Percentiles rank a stretch among this genome's conserved stretches.
These are phyloP conservation scores for Tetropium fuscum DNA, from an alignment of 2,888 invertebrate genomes.

Conservation along the genomic window DNA sequence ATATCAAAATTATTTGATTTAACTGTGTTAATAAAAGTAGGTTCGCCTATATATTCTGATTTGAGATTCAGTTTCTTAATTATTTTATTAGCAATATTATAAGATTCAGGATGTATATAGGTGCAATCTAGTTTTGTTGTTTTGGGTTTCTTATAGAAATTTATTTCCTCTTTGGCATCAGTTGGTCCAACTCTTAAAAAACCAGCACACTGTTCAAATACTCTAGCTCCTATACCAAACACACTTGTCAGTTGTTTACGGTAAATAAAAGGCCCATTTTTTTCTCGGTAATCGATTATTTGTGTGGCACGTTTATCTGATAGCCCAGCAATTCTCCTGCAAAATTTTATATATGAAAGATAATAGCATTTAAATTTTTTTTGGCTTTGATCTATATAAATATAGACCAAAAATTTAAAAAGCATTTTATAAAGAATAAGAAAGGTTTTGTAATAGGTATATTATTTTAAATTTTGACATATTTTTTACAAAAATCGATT, in stretches of 20 bases:
- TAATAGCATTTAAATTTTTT: no score
- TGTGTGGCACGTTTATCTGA: constrained; percentile 81
- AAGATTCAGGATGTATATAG: constrained; percentile 94
- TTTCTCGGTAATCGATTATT: constrained; percentile 80
- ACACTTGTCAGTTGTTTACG: constrained; percentile 83
- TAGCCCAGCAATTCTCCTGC: constrained; percentile 86
- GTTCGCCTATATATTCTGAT: constrained; percentile 40
- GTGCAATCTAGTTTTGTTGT: constrained; percentile 77
- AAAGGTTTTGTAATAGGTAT: no score
- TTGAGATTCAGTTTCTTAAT: constrained; percentile 55
- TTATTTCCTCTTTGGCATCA: constrained; percentile 60
- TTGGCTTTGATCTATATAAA: no score
- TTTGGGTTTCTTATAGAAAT: constrained; percentile 54
- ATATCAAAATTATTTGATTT: constrained; percentile 45
- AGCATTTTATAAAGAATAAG: no score
- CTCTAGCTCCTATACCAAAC: constrained; percentile 84
- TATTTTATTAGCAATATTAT: constrained; percentile 75
- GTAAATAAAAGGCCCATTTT: constrained; percentile 78
- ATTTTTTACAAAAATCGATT: no score
- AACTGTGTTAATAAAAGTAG: constrained; percentile 38
- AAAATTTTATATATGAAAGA: constrained; percentile 37
- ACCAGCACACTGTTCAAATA: constrained; percentile 91
- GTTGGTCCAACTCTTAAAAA: constrained; percentile 77
- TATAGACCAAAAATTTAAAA: no score
- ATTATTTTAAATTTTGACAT: no score